These are phyloP conservation scores for Taeniopygia guttata DNA, from an alignment of 2,797 vertebrate genomes.

Conservation along the genomic window DNA sequence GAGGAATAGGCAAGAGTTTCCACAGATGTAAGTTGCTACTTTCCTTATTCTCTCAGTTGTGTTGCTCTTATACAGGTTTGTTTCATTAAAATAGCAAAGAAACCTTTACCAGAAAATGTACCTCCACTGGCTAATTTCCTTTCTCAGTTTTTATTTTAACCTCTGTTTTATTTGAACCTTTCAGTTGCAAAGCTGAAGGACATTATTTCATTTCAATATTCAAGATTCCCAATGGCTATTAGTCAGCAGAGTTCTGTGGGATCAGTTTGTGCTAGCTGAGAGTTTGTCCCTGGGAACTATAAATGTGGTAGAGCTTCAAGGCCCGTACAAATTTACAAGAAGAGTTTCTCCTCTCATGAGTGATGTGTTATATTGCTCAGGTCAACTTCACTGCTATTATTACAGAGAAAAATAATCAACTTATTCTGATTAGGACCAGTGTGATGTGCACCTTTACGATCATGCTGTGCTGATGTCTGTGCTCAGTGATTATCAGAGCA, in stretches of 20 bases:
- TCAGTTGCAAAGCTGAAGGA: neutral
- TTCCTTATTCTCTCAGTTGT: neutral
- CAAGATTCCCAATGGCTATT: neutral
- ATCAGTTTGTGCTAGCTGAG: neutral
- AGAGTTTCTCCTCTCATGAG: neutral
- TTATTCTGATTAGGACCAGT: neutral
- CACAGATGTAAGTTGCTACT: fast-evolving
- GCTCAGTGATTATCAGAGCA: neutral
- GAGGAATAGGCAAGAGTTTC: neutral
- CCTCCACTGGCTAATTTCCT: neutral
- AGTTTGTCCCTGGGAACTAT: neutral
- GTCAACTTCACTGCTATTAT: neutral
- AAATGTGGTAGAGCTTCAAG: neutral
- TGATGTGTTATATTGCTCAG: neutral
- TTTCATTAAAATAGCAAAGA: neutral
- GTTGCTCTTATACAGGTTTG: neutral
- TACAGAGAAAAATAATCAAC: neutral
- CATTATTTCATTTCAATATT: neutral
- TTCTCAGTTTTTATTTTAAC: neutral
- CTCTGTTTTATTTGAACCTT: neutral
- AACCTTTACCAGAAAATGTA: neutral
- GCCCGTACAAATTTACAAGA: neutral
- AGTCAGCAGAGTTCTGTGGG: neutral
- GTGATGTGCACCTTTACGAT: neutral
- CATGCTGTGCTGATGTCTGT: neutral